These are phyloP conservation scores for Acrobasis suavella DNA, from an alignment of 2,888 invertebrate species.

Conservation along the genomic window DNA sequence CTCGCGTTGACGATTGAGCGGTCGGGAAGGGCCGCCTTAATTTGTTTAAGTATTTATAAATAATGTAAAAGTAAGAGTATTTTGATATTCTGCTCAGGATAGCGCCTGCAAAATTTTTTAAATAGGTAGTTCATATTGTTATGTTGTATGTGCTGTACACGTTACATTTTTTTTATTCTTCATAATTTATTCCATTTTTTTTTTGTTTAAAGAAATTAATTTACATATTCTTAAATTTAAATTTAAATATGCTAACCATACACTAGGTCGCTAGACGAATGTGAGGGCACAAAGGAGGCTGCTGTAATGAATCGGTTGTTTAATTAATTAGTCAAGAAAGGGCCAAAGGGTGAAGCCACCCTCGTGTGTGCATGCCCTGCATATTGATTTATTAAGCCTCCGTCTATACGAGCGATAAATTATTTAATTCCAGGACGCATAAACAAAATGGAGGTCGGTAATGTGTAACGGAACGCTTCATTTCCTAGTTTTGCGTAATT, in stretches of 20 bases:
- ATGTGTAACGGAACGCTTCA: conserved; percentile 35
- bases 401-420: conserved; percentile 71
- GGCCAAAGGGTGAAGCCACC: conserved; percentile 51
- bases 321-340: conserved; percentile 87
- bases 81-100: too few relatives aligned
- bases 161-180: too few relatives aligned
- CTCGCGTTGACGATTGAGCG: too few relatives aligned
- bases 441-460: conserved; percentile 5
- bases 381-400: conserved; percentile 81
- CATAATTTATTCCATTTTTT: too few relatives aligned
- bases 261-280: conserved; percentile 69
- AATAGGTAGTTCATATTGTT: too few relatives aligned
- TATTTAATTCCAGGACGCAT: conserved; percentile 74
- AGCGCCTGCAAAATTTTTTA: too few relatives aligned
- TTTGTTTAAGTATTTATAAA: too few relatives aligned
- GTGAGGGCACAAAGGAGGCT: conserved; percentile 79
- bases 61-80: too few relatives aligned
- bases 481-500: conserved; percentile 7
- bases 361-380: conserved; percentile 76
- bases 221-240: conserved; percentile 23
- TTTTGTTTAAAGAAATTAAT: too few relatives aligned
- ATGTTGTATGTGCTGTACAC: too few relatives aligned
- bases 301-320: conserved; percentile 89
- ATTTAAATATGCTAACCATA: conserved; percentile 53
- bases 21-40: too few relatives aligned